Percentiles rank a stretch among this genome's conserved stretches.
Evolutionary conservation across 23 tunicate genomes (phyloP).

Genomic region (Trididemnum miniatum): DNA sequence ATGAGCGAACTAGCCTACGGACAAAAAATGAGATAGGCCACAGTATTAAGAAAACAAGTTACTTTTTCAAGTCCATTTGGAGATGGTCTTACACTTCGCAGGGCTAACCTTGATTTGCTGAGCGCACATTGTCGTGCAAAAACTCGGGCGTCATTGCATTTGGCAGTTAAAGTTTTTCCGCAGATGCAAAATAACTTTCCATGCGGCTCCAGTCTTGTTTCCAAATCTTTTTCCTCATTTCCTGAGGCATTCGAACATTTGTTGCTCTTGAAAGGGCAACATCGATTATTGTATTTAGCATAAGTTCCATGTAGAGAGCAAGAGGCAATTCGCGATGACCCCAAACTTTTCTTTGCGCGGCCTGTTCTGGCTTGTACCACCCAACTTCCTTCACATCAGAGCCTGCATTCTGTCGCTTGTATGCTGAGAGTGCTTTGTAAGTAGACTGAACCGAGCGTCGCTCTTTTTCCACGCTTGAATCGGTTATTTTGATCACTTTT

Average conservation of each 20-base stretch:
- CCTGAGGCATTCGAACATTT: constrained; percentile 61
- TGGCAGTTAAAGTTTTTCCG: neutral
- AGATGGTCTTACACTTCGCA: no score
- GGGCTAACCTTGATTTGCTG: no score
- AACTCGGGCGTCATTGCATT: no score
- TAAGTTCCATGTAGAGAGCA: constrained; percentile 50
- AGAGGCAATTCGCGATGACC: constrained; percentile 55
- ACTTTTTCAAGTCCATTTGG: no score
- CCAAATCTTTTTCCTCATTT: constrained; percentile 52
- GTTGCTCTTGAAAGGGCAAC: constrained; percentile 67
- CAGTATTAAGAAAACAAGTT: no score
- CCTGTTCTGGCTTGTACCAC: constrained; percentile 40
- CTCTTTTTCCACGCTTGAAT: neutral
- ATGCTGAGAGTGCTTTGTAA: constrained; percentile 6
- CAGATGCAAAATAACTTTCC: constrained; percentile 46
- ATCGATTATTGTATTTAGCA: constrained; percentile 59
- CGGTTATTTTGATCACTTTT: constrained; percentile 11
- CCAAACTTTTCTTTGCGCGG: constrained; percentile 9
- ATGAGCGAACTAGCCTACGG: no score
- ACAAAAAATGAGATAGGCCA: no score
- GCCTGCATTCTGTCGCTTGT: neutral
- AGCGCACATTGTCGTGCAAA: no score
- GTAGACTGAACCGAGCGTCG: neutral
- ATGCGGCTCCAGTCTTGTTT: constrained; percentile 59
- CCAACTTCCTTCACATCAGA: constrained; percentile 6